Evolutionary conservation across 1,140 invertebrate genomes (phyloP), one percentile per base, ranked within the genome.

Genomic region (Carcinoscorpius rotundicauda): DNA sequence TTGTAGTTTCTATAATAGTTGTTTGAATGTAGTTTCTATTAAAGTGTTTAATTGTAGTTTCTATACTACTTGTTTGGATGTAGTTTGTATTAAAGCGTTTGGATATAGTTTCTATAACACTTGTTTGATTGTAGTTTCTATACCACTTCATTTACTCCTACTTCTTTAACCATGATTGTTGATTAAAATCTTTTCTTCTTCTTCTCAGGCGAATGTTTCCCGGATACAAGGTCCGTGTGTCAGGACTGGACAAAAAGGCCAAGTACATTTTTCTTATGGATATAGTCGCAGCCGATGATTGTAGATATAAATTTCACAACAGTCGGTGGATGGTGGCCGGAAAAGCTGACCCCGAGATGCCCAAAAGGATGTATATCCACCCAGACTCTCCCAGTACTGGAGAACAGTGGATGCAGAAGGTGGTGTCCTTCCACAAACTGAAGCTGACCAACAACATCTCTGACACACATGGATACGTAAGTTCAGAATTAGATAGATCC

Each of bases 351-450:
- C 96, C 96, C 8, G 95, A 98, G 83, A 98, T 98, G 95, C 94
- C 94, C 68, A 98, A 98, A 81, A 83, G 94, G 79, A 97, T 98
- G 93, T 98, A 98, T 84, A 98, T 98, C 72, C 96, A 98, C 81
- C 95, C 95, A 11, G 96, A 98, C 78, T 96, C 92, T 50, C 96
- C 96, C 3, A 92, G 88, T 65, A 97, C 94, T 49, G 96, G 96
- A n/a, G 95, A 98, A 79, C 94, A 98, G 78, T 98, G 96, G 96
- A 98, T 98, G 95, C 94, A 98, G 82, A 98, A 98, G 82, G 90
- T 97, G 63, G 93, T 98, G 70, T 97, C 93, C 75, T 98, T 98
- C 83, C 96, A 98, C 82, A 98, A 98, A 78, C 85, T 98, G 73
- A 98, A 98, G 80, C 83, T 98, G 72, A 98, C 94, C 75, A 98